phyloP scores from a whole-genome alignment of 2,888 invertebrate genomes.

The Ellobium chinense region DNA sequence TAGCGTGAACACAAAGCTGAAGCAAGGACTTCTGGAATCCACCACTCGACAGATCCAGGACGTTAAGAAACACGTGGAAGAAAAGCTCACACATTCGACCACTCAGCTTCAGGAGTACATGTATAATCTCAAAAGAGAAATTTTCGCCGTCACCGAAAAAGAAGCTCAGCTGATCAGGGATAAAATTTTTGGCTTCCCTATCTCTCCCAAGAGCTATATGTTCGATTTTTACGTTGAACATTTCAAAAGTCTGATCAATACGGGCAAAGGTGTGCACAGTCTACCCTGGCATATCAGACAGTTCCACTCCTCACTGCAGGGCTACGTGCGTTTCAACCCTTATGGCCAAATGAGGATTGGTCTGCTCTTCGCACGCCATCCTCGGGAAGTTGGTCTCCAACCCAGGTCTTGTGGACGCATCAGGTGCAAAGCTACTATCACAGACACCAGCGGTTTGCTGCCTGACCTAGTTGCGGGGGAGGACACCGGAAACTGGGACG shows the following conservation, averaged over 20 bases:
- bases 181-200: not conserved
- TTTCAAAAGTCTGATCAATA: not conserved
- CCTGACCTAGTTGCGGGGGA: not conserved
- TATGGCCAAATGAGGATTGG: not conserved
- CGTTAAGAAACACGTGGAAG: too few species aligned
- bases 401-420: not conserved
- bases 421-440: not conserved
- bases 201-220: not conserved
- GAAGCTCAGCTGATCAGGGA: not conserved
- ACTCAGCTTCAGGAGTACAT: not conserved
- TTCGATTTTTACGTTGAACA: not conserved
- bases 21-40: not conserved
- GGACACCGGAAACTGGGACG: not conserved
- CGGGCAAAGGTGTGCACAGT: not conserved
- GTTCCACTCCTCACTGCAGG: not conserved
- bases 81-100: not conserved
- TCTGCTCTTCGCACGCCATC: not conserved
- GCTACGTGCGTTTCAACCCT: not conserved
- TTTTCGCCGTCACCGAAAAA: not conserved
- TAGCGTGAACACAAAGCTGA: not conserved
- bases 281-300: not conserved
- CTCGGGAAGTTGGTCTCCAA: not conserved
- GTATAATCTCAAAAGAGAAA: not conserved
- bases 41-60: not conserved
- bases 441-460: not conserved